phyloP scores from a whole-genome alignment of 1,140 invertebrate genomes.

The Aphaenogaster ashmeadi region DNA sequence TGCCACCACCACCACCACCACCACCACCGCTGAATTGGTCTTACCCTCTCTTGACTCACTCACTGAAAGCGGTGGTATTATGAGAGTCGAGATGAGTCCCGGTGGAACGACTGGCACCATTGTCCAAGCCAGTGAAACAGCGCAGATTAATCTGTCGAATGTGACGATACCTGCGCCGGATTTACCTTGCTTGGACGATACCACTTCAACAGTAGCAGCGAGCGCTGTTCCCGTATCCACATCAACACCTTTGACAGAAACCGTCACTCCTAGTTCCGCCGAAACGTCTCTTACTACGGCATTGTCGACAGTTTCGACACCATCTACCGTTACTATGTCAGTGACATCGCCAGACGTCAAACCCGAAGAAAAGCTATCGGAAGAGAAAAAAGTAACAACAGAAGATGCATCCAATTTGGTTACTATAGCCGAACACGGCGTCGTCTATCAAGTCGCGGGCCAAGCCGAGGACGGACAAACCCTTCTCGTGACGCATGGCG shows the following conservation, averaged over 20 bases:
- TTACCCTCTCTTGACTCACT: constrained; percentile 83
- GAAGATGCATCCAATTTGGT: constrained; percentile 84
- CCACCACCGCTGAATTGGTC: constrained; percentile 77
- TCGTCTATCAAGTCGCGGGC: constrained; percentile 90
- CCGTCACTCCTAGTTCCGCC: background rate
- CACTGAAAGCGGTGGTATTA: constrained; percentile 90
- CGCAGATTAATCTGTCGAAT: constrained; percentile 79
- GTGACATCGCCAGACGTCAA: constrained; percentile 70
- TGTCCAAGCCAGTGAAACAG: constrained; percentile 85
- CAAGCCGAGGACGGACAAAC: constrained; percentile 93
- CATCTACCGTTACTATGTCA: constrained; percentile 63
- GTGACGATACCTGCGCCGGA: constrained; percentile 85
- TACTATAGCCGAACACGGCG: constrained; percentile 87
- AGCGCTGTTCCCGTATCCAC: constrained; percentile 39
- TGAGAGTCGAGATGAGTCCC: constrained; percentile 90
- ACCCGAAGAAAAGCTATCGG: constrained; percentile 74
- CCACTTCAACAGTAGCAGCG: constrained; percentile 50
- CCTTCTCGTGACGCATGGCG: constrained; percentile 90
- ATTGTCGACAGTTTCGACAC: constrained; percentile 63
- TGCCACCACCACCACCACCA: constrained; percentile 26
- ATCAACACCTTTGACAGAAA: constrained; percentile 51
- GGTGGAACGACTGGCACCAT: constrained; percentile 90
- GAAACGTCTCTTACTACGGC: constrained; percentile 46
- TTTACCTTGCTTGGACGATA: constrained; percentile 85
- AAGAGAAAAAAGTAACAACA: constrained; percentile 75